These are phyloP conservation scores for Arge pagana DNA, from an alignment of 2,888 invertebrate species.

Conservation along the genomic window DNA sequence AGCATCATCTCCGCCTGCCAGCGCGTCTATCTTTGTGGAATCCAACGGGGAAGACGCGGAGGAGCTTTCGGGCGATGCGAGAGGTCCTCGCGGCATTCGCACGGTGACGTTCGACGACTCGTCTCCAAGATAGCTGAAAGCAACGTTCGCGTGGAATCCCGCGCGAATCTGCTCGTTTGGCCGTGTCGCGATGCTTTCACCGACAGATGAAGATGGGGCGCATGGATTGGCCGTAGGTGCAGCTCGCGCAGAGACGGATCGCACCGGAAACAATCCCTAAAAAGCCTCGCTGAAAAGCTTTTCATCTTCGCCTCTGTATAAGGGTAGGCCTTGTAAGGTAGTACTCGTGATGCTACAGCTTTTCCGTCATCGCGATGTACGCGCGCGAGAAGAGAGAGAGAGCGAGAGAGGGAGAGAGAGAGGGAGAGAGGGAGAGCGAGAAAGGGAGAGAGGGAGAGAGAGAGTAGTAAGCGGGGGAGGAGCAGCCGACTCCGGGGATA, in stretches of 20 bases:
- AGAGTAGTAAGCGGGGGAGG: slow-evolving; percentile 15
- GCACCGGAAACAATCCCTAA: slow-evolving; percentile 28
- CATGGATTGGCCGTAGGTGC: slow-evolving; percentile 27
- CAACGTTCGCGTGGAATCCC: no score
- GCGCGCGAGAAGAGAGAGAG: slow-evolving; percentile 47
- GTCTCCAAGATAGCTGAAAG: no score
- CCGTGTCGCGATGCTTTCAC: neutral
- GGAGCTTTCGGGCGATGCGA: no score
- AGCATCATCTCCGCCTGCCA: no score
- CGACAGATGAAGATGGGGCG: slow-evolving; percentile 7
- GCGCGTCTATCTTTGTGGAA: no score
- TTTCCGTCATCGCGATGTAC: slow-evolving; percentile 19
- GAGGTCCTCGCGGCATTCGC: no score
- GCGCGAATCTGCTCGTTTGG: no score
- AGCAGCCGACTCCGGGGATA: neutral
- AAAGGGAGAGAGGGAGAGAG: slow-evolving; percentile 20
- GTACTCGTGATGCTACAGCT: no score
- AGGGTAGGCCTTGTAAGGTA: no score
- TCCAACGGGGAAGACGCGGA: no score
- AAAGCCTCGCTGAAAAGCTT: slow-evolving; percentile 46
- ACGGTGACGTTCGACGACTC: no score
- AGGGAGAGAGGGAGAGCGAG: slow-evolving; percentile 12
- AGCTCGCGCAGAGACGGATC: slow-evolving; percentile 22
- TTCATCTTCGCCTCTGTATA: slow-evolving; percentile 55
- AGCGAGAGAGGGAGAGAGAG: slow-evolving; percentile 21